These are phyloP conservation scores for Tenebrosternarchus preto DNA, from an alignment of 2,113 vertebrate genomes.

Conservation along the genomic window DNA sequence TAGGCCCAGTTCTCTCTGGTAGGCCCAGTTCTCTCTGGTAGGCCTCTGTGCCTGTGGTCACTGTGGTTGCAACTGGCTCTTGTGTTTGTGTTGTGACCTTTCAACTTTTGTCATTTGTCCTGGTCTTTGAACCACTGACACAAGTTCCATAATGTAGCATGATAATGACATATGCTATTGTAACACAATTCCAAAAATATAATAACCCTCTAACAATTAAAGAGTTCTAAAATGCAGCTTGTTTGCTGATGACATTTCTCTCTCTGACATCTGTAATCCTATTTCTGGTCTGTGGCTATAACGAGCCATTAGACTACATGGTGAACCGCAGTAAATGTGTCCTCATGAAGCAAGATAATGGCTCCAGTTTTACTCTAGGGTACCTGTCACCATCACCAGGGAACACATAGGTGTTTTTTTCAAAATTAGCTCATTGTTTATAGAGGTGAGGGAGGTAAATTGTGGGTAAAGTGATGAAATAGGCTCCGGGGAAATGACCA, in stretches of 20 bases:
- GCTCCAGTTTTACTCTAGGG: background rate
- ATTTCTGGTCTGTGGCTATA: constrained; percentile 9
- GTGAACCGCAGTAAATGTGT: background rate
- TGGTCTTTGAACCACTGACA: background rate
- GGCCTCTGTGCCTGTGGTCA: no score
- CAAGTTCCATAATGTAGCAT: background rate
- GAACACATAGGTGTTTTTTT: background rate
- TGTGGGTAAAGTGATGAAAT: background rate
- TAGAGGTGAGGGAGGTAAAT: background rate
- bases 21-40: no score
- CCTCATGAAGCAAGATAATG: constrained; percentile 3
- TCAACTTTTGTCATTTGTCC: background rate
- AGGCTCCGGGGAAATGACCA: background rate
- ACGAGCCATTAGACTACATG: background rate
- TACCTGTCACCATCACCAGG: background rate
- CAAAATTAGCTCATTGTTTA: constrained; percentile 13
- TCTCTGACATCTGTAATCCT: constrained; percentile 9
- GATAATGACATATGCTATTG: no score
- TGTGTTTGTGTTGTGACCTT: background rate
- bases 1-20: no score
- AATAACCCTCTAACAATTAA: background rate
- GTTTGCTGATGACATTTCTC: background rate
- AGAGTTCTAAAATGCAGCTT: no score
- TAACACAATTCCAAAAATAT: background rate
- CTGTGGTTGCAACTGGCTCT: no score